Evolutionary conservation across 2,113 vertebrate species (phyloP), one percentile per base, ranked within the genome.

Genomic region (Maccullochella peelii): DNA sequence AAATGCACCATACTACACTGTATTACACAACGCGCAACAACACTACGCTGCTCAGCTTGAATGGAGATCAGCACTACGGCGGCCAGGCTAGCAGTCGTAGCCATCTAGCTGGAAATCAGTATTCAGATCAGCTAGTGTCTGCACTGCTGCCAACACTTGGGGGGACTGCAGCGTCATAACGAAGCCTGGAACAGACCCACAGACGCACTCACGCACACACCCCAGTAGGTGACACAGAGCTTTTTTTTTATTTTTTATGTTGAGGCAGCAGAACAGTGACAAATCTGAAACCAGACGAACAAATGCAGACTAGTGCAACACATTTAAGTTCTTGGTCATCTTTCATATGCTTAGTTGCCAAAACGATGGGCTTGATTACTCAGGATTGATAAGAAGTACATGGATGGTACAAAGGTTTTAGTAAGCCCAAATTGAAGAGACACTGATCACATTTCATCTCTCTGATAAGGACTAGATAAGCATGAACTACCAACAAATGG

Each of bases 1-100:
- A 90, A 70, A 94, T 93, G 92, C 91, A 91, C 94, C 69, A 88
- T 87, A 91, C 91, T 94, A 90, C 90, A 87, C 82, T 82, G 76
- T 88, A 77, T 90, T 92, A 89, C 92, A 92, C 89, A 88, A 92
- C 72, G 54, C 44, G 78, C 86, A 89, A 63, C 84, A 82, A 72
- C 83, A 78, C 79, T 67, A 75, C 52, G 55, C 84, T 6, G 86
- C 84, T 88, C 78, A 18, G 71, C 84, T 72, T 91, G 86, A 93
- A 92, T 92, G 91, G 77, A 87, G 77, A 89, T 72, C 81, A 68
- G 84, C 67, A 69, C 85, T 77, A 84, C 27, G 42, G 61, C 16
- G 40, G 66, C 68, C 72, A 77, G 70, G 77, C 84, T 77, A 80
- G 75, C 81, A 40, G 79, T 69, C 49, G 27, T 23, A 72, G 85